Evolutionary conservation across 2,797 vertebrate species (phyloP).

Genomic region (Tolypeutes matacus): DNA sequence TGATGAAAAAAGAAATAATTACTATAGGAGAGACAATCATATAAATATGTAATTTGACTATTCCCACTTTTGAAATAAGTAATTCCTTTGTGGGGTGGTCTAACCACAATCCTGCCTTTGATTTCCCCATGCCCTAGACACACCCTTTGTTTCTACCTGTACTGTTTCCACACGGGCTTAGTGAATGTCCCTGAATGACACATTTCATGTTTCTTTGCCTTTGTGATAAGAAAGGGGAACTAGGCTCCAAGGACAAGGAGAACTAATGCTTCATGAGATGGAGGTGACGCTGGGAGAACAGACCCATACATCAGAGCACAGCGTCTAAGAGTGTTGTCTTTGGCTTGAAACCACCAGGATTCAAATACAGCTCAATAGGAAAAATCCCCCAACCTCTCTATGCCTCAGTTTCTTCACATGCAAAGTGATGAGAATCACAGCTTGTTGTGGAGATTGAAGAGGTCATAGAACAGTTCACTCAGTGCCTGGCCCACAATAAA

Average conservation of each 20-base stretch:
- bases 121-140: not conserved
- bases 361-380: not conserved
- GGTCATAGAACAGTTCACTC: not conserved
- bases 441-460: not conserved
- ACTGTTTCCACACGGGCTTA: not conserved
- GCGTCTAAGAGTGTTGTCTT: not conserved
- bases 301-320: not conserved
- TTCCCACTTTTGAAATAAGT: not conserved
- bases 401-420: not conserved
- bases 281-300: not conserved
- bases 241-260: not conserved
- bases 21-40: not conserved
- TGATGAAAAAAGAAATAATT: not conserved
- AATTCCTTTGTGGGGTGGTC: not conserved
- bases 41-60: conserved; percentile 6
- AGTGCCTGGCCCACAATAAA: fast-evolving
- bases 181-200: not conserved
- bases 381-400: not conserved
- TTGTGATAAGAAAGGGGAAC: not conserved
- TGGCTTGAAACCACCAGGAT: not conserved
- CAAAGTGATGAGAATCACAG: not conserved
- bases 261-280: not conserved
- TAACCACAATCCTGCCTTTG: not conserved
- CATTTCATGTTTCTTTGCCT: not conserved
- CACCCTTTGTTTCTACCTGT: not conserved